Conservation (phyloP, 2,888 invertebrate species). For the Lepeophtheirus nordmannii region DNA sequence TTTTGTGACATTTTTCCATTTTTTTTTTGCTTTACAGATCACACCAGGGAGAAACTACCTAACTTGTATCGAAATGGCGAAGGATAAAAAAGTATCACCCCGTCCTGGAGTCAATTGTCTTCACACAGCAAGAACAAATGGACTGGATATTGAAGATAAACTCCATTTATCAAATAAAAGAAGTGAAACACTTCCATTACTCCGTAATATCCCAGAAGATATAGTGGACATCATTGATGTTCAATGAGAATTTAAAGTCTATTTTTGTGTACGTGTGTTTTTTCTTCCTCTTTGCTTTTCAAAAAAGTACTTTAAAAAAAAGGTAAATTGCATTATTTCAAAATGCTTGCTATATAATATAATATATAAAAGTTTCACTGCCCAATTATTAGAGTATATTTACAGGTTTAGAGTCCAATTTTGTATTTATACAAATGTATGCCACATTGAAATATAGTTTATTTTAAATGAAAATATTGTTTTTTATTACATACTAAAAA, state of each 20-base stretch:
- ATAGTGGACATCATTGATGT: neutral
- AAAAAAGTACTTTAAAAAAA: neutral
- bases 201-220: neutral
- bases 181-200: neutral
- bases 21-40: neutral
- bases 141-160: neutral
- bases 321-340: neutral
- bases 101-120: slow-evolving; percentile 17
- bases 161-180: neutral
- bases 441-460: no score
- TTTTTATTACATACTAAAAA: no score
- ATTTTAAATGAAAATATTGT: no score
- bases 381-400: no score
- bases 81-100: neutral
- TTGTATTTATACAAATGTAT: no score
- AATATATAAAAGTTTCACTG: no score
- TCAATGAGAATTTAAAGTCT: no score
- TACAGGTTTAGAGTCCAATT: no score
- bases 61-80: slow-evolving; percentile 2
- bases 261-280: no score
- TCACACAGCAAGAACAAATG: neutral
- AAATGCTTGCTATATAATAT: no score
- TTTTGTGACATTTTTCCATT: no score
- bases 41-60: neutral
- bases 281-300: neutral